Conservation (phyloP, 2,888 invertebrate genomes). For the Melanophora roralis region DNA sequence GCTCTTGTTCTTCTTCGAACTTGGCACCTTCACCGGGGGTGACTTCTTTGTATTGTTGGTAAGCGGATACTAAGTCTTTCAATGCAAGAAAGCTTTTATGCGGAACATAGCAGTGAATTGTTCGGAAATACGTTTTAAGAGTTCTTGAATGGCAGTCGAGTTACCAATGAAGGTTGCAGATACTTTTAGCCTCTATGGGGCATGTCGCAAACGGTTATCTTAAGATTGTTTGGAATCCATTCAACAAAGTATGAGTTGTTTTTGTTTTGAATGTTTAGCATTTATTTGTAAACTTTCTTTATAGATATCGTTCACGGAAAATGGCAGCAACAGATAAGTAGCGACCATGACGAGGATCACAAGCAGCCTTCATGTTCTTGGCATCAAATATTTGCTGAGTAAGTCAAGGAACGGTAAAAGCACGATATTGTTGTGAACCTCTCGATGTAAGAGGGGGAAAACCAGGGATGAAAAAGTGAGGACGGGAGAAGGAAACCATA, state of each 20-base stretch:
- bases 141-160: constrained; percentile 91
- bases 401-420: constrained; percentile 93
- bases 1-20: constrained; percentile 88
- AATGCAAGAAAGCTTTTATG: constrained; percentile 97
- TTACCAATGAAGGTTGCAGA: constrained; percentile 93
- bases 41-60: constrained; percentile 96
- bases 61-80: constrained; percentile 93
- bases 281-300: constrained; percentile 93
- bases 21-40: constrained; percentile 93
- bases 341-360: constrained; percentile 94
- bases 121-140: constrained; percentile 92
- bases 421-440: constrained; percentile 93
- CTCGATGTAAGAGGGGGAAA: too few species aligned
- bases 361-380: too few species aligned
- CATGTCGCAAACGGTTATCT: constrained; percentile 96
- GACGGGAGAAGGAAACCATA: constrained; percentile 98
- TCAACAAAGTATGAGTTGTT: constrained; percentile 94
- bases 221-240: constrained; percentile 98
- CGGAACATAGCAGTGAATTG: constrained; percentile 96
- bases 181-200: constrained; percentile 86
- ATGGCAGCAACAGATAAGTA: constrained; percentile 95
- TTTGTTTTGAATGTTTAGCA: constrained; percentile 97
- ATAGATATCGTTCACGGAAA: constrained; percentile 96
- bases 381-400: constrained; percentile 96
- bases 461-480: constrained; percentile 98